Base-by-base conservation (phyloP, 2,888 invertebrate genomes). In the Cotesia congregata region DNA sequence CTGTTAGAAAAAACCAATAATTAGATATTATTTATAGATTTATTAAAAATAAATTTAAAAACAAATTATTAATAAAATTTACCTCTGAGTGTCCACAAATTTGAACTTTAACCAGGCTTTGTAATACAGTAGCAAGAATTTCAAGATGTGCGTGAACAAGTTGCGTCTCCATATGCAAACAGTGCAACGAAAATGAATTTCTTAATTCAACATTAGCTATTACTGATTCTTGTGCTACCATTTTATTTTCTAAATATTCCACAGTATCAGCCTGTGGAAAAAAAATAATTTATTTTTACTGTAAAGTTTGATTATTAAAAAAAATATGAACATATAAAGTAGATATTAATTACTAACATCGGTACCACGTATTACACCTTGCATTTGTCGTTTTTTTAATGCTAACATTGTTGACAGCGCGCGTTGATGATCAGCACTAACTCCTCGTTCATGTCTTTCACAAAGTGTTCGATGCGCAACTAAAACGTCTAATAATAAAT, bases 161-260 rank as follows among this genome's bases (percentile, higher is more conserved):
- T 81, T 92, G 92, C 0, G 93, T 93, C 84, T 93, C 93, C 90
- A 92, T 91, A 82, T 93, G 91, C 17, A 93, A 90, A 85, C 93
- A 93, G 83, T 92, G 92, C 67, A 93, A 88, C 76, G 93, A 93
- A 84, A 92, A 93, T 67, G 92, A 92, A 77, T 92, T 92, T 80
- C 93, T 90, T 67, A 92, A 85, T 83, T 93, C 93, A 80, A 93
- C 91, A 76, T 92, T 92, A 0, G 92, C 91, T 76, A 93, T 93
- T 9, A 93, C 91, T 67, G 91, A 92, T 82, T 93, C 93, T 86
- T 93, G 93, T 0, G 92, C 91, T 74, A 93, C 90, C 92, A 93
- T 93, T 84, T 91, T 91, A 76, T 92, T 91, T 83, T 93, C 93
- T 68, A 93, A 85, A 77, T 91, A 91, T 77, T 92, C 92, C 0